phyloP scores from a whole-genome alignment of 2,888 invertebrate genomes.

The Idaea biselata region DNA sequence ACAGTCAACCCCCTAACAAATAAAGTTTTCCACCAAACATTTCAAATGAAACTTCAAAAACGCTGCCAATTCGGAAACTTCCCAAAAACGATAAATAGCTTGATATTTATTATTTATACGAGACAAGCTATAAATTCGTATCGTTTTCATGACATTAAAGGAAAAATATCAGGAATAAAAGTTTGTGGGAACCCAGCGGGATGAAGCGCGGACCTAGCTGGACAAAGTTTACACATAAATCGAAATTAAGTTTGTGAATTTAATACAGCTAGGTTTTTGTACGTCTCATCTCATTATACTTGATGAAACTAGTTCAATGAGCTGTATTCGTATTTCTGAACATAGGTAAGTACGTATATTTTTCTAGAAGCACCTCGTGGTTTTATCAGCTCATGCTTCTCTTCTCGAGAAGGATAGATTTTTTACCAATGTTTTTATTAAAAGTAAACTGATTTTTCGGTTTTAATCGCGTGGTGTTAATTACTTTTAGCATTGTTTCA shows the following conservation, averaged over 20 bases:
- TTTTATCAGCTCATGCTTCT: no score
- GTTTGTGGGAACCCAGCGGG: not conserved
- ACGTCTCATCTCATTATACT: not conserved
- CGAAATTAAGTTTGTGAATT: constrained; percentile 3
- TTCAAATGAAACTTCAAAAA: not conserved
- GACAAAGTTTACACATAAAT: not conserved
- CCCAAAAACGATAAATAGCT: not conserved
- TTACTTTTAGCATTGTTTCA: no score
- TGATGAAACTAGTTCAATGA: not conserved
- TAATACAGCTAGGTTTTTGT: constrained; percentile 4
- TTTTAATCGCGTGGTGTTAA: no score
- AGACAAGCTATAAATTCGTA: not conserved
- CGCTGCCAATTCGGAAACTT: not conserved
- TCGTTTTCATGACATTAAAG: not conserved
- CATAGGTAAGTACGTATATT: no score
- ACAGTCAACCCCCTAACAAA: not conserved
- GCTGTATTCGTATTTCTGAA: not conserved
- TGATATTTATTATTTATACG: not conserved
- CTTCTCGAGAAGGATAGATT: no score
- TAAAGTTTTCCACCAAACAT: not conserved
- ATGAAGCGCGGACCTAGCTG: not conserved
- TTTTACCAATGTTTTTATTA: no score
- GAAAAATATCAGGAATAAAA: not conserved
- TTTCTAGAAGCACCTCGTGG: no score
- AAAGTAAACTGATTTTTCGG: no score